Evolutionary conservation across 2,797 vertebrate species (phyloP), one percentile per base, ranked within the genome.

Genomic region (Notolepis coatsorum): DNA sequence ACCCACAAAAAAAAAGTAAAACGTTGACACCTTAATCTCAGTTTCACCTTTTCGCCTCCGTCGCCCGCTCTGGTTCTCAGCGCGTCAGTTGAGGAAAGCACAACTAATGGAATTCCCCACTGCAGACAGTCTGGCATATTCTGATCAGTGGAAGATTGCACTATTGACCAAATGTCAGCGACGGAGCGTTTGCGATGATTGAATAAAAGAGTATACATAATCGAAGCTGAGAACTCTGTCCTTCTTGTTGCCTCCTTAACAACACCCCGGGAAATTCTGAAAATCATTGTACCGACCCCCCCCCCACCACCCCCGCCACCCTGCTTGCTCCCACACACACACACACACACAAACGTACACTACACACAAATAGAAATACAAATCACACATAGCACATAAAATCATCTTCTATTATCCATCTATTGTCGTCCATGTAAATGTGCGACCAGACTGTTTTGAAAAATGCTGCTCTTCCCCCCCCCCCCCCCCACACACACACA

Each of bases 141-240:
- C 93, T 94, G 93, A 96, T 96, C 92, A 91, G 90, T 81, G 83
- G 84, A 91, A 96, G 93, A 96, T 96, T 97, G 94, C 93, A 91
- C 91, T 96, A 97, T 97, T 96, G 95, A 97, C 93, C 95, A 96
- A 94, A 88, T 92, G 95, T 96, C 95, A 96, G 91, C 79, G 79
- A 84, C 49, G 47, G 88, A 92, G 88, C 79, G 51, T 93, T n/a
- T 88, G 84, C 91, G 73, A 89, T 94, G 94, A 96, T 95, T 95
- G 93, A 96, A 95, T 94, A 94, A 95, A 95, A 93, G 88, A 81
- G 94, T 94, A 90, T 94, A 94, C 92, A 92, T 95, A 96, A 96
- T 94, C 73, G 1, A 91, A 93, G 87, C 83, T 66, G 91, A 94
- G 92, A 90, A 93, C 91, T 94, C 92, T 90, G 92, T 92, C 92